Percentiles rank a stretch among this genome's conserved stretches.
Evolutionary conservation across 2,888 invertebrate species (phyloP).

Genomic region (Catotricha subobsoleta): DNA sequence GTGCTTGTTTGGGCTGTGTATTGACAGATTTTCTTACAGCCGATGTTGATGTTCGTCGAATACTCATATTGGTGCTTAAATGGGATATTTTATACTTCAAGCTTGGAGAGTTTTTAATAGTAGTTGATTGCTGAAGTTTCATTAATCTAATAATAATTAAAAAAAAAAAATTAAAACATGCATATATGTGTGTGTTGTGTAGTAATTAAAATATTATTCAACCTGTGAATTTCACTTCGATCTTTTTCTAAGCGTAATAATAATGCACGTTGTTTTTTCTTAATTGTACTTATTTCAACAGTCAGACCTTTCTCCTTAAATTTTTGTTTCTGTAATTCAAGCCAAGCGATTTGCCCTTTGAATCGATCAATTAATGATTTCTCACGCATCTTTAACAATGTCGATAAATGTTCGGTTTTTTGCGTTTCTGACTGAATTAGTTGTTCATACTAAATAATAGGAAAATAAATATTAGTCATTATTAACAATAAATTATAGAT

Average conservation of each 20-base stretch:
- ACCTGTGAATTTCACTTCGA: constrained; percentile 47
- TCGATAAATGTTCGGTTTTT: constrained; percentile 44
- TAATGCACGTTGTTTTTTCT: constrained; percentile 48
- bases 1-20: not conserved
- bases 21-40: not conserved
- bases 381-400: constrained; percentile 45
- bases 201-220: constrained; percentile 10
- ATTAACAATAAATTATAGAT: not conserved
- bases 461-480: not conserved
- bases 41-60: not conserved
- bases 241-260: constrained; percentile 47
- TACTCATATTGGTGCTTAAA: constrained; percentile 2
- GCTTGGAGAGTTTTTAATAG: not conserved
- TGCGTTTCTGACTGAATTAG: constrained; percentile 48
- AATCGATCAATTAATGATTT: constrained; percentile 47
- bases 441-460: constrained; percentile 33
- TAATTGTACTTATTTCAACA: constrained; percentile 37
- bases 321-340: constrained; percentile 46
- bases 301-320: constrained; percentile 37
- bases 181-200: not conserved
- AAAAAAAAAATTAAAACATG: not conserved
- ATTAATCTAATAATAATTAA: not conserved
- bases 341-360: constrained; percentile 41
- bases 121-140: not conserved
- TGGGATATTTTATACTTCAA: constrained; percentile 2